Base-by-base conservation (phyloP, 2,113 vertebrate genomes). In the Macquaria ambigua region DNA sequence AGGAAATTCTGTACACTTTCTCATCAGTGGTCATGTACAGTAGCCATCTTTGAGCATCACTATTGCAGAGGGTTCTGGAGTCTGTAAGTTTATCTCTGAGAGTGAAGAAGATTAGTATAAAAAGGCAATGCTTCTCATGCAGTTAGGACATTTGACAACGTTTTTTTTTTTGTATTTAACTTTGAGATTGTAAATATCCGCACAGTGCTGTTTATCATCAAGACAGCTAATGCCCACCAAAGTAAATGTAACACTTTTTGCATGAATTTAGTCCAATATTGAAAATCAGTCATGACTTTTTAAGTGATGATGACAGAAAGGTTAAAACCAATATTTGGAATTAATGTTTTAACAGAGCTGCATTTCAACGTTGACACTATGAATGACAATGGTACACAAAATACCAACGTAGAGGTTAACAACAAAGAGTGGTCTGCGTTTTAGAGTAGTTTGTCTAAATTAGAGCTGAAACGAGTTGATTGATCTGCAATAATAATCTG, bases 1-100 rank as follows among this genome's bases (percentile, higher is more conserved):
- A 74, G 11, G 11, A 82, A 66, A 84, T 81, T 25, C 9, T 61
- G 53, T 67, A 67, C 31, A 28, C 71, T 82, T 72, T 21, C 46
- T 79, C 43, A 82, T 55, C 50, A 37, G 52, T 48, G 53, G 46
- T 61, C 64, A 73, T 67, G 53, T 31, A 41, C n/a, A 73, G 77
- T 8, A 34, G 68, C 23, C 9, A 20, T 48, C 43, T 28, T 41
- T 50, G 41, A 81, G 18, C 64, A 56, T 21, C 50, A 7, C 21
- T 64, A 7, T 46, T 84, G n/a, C 21, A 9, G 4, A 21, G 12
- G 23, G 16, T 8, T 2, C 15, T 1, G 3, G 28, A 64, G 28
- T 50, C 69, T 78, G 10, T 15, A 18, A 39, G 28, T 58, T 20
- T 25, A 46, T 23, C 28, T 62, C 46, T 31, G 11, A 56, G 6